Conservation (phyloP, 1,140 invertebrate genomes). For the Conus ventricosus region DNA sequence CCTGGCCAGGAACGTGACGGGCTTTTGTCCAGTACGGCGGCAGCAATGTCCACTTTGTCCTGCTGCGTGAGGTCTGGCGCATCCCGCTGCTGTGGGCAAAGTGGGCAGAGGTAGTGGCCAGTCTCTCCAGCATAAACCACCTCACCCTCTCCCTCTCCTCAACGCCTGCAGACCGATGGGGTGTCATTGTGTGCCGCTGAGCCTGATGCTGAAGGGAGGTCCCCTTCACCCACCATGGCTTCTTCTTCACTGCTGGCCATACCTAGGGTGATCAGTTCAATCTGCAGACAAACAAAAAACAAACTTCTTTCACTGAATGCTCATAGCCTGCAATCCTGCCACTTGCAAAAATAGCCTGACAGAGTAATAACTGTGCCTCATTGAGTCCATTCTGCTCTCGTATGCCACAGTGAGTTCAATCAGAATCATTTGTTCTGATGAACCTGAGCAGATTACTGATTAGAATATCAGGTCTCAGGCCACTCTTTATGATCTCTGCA, state of each 20-base stretch:
- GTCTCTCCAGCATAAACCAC: constrained; percentile 24
- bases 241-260: not conserved
- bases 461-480: too few species aligned
- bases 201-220: not conserved
- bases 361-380: too few species aligned
- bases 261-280: not conserved
- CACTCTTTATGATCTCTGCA: too few species aligned
- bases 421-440: too few species aligned
- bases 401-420: too few species aligned
- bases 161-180: not conserved
- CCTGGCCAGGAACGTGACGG: constrained; percentile 81
- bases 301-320: not conserved
- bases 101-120: constrained; percentile 68
- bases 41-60: constrained; percentile 84
- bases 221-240: not conserved
- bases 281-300: not conserved
- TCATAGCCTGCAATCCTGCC: too few species aligned
- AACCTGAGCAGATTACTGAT: too few species aligned
- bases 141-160: not conserved
- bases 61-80: constrained; percentile 82
- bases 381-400: too few species aligned
- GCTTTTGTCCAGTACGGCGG: constrained; percentile 81
- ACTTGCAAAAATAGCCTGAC: too few species aligned
- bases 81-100: constrained; percentile 87
- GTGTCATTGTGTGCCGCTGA: not conserved